Conservation (phyloP, 2,113 vertebrate genomes). For the Onychorhynchus coronatus region DNA sequence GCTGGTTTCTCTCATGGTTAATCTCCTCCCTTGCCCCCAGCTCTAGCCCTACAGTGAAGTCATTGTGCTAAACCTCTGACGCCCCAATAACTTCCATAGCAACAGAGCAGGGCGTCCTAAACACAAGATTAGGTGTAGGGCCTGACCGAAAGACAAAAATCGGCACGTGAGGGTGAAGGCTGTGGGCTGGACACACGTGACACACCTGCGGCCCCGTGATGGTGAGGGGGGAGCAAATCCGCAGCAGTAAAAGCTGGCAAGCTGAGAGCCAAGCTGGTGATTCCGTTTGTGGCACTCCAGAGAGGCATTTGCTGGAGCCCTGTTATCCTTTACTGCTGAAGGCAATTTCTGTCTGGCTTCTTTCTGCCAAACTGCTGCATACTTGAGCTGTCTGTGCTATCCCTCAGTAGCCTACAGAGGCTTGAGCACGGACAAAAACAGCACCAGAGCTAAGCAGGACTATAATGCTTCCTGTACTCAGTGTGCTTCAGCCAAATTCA, state of each 20-base stretch:
- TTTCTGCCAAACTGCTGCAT: constrained; percentile 38
- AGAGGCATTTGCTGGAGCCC: constrained; percentile 9
- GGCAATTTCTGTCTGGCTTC: constrained; percentile 14
- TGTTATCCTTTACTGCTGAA: constrained; percentile 19
- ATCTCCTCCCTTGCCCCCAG: neutral
- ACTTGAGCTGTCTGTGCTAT: constrained; percentile 9
- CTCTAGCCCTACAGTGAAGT: neutral
- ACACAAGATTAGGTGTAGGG: constrained; percentile 35
- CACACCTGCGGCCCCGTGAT: neutral
- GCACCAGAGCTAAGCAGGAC: constrained; percentile 29
- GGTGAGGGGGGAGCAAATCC: neutral
- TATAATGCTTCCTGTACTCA: constrained; percentile 45
- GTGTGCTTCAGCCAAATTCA: constrained; percentile 40
- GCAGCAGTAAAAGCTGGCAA: neutral
- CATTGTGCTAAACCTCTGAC: constrained; percentile 6
- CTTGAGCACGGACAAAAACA: constrained; percentile 28
- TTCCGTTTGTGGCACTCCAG: constrained; percentile 27
- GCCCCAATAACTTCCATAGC: constrained; percentile 53
- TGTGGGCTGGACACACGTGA: neutral
- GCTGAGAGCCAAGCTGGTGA: neutral
- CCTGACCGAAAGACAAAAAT: constrained; percentile 1
- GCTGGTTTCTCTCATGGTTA: neutral
- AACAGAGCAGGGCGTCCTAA: constrained; percentile 54
- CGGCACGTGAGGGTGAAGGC: neutral
- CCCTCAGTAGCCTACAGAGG: neutral